Conservation (phyloP, 1,140 invertebrate species). For the Bathynomus jamesi region DNA sequence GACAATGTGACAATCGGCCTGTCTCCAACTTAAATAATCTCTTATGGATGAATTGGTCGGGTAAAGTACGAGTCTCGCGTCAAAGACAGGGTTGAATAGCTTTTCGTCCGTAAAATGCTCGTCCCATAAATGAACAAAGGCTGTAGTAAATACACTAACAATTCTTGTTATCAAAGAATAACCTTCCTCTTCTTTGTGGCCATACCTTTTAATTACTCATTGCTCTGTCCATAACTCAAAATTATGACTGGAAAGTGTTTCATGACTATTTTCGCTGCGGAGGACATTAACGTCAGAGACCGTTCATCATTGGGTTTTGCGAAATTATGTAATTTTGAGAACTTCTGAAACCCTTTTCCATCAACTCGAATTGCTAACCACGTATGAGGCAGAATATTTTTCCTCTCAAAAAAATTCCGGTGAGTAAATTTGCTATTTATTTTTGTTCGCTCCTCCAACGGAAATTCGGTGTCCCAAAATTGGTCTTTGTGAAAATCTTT, state of each 20-base stretch:
- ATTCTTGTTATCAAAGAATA: slow-evolving; percentile 77
- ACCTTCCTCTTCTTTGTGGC: slow-evolving; percentile 13
- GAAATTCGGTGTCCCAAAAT: slow-evolving; percentile 23
- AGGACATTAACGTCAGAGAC: slow-evolving; percentile 79
- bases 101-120: slow-evolving; percentile 56
- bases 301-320: slow-evolving; percentile 82
- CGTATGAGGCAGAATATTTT: slow-evolving; percentile 77
- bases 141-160: slow-evolving; percentile 77
- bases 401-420: slow-evolving; percentile 70
- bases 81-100: slow-evolving; percentile 76
- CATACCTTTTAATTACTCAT: slow-evolving; percentile 64
- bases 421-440: slow-evolving; percentile 62
- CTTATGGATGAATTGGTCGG: slow-evolving; percentile 76
- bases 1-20: too few relatives aligned
- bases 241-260: slow-evolving; percentile 76
- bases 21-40: slow-evolving; percentile 93
- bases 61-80: slow-evolving; percentile 79
- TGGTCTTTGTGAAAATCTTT: slow-evolving; percentile 25
- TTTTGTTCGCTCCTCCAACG: slow-evolving; percentile 11
- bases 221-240: slow-evolving; percentile 86
- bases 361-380: slow-evolving; percentile 89
- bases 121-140: slow-evolving; percentile 81
- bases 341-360: slow-evolving; percentile 64
- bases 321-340: slow-evolving; percentile 69
- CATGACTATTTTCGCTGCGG: slow-evolving; percentile 71